Percentiles rank a stretch among this genome's conserved stretches.
phyloP scores from a whole-genome alignment of 1,140 invertebrate genomes.

The Metopolophium dirhodum region DNA sequence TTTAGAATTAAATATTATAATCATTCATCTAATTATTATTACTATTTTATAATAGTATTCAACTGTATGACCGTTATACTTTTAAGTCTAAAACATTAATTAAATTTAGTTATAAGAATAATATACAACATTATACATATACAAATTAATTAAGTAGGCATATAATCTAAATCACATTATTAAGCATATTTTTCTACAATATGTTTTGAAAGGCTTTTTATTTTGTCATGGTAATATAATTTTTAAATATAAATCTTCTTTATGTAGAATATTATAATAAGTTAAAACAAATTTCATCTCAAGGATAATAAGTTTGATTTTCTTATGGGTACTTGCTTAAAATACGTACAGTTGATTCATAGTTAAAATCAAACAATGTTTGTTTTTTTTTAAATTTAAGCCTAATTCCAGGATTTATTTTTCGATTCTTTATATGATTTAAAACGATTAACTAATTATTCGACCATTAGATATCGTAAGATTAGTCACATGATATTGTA shows the following conservation, averaged over 20 bases:
- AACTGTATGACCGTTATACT: not conserved
- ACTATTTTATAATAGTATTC: not conserved
- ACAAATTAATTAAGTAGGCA: not conserved
- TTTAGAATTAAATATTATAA: not conserved
- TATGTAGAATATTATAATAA: not conserved
- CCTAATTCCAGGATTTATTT: too few species aligned
- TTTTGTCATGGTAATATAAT: not conserved
- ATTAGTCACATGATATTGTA: too few species aligned
- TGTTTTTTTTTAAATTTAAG: too few species aligned
- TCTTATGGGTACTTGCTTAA: not conserved
- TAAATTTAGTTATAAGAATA: not conserved
- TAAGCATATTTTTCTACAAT: not conserved
- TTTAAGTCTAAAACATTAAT: not conserved
- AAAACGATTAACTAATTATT: too few species aligned
- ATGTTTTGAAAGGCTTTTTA: not conserved
- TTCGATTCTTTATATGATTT: too few species aligned
- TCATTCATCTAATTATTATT: not conserved
- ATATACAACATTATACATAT: not conserved
- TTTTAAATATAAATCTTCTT: not conserved
- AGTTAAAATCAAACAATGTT: not conserved
- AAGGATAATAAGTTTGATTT: not conserved
- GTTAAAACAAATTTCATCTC: not conserved
- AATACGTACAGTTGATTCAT: not conserved
- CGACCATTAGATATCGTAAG: too few species aligned
- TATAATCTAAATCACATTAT: not conserved